Base-by-base conservation (phyloP, 37 sponge, comb jelly and placozoan species). In the Cliona cf. orientalis region DNA sequence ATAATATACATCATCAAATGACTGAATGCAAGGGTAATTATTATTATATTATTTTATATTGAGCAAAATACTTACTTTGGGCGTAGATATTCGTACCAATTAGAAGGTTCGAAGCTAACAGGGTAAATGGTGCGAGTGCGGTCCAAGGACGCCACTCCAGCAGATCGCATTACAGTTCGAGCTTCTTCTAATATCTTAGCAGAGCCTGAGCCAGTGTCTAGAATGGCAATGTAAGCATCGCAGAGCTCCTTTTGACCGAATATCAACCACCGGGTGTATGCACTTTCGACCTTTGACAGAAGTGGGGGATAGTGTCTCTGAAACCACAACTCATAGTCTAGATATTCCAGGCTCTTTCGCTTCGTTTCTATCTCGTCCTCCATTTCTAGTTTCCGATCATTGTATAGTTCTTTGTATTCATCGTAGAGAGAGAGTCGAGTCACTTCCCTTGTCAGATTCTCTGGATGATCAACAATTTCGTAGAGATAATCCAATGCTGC, bases 271-370 rank as follows among this genome's bases (percentile, higher is more conserved):
- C 69, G 74, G 7, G 75, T 82, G 69, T 75, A 88, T 28, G 89
- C 89, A 22, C 83, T 84, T 25, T 81, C 89, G 1, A 88, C 89
- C n/a, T 63, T 35, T 2, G 89, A 42, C 31, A 71, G 68, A 41
- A 88, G 57, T 2, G 82, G 26, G 6, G 83, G 83, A 41, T 75
- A 88, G 57, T 81, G 75, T 4, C 83, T 46, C 38, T 81, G 82
- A 44, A 88, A 88, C 89, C 89, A 88, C 14, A 58, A 68, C 71
- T 88, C 83, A 59, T 77, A 88, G 0, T 88, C 89, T 5, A 71
- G 0, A 1, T 40, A 39, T 1, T 46, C 26, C 2, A 73, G 21
- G 5, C 26, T 60, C 46, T 9, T 17, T 29, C 89, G 31, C 28
- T 76, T 71, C 3, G 44, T 58, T 32, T 81, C 77, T 25, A 88